Base-by-base conservation (phyloP, 2,888 invertebrate genomes). In the Melanargia galathea region DNA sequence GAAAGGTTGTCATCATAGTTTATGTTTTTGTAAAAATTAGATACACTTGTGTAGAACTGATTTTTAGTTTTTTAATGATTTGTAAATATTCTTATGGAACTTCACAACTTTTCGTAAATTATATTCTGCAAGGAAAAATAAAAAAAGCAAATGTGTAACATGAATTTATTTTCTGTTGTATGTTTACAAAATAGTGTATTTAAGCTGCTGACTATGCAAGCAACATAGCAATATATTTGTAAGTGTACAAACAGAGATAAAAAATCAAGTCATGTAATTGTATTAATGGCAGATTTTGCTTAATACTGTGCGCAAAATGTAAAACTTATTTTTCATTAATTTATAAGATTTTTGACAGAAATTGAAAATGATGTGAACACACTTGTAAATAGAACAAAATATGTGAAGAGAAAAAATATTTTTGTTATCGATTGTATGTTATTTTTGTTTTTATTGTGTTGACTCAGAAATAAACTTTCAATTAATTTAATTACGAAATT, bases 301-400 rank as follows among this genome's bases (percentile, higher is more conserved):
- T 10, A n/a, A 7, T 33, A 26, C 49, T 16, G 10, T 16, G 30
- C 26, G 38, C 38, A 35, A 26, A n/a, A 24, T 33, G 11, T n/a
- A 13, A 51, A 55, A 43, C 20, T 40, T 26, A 13, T 52, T 35
- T 35, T 52, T 20, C 10, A 8, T 52, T 10, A 35, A 33, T 33
- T 18, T 16, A 10, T 33, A 30, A 30, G 30, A 30, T 26, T 55
- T 55, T 43, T 55, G 26, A 26, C 55, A 55, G 52, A 35, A 43
- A 26, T 43, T 10, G 26, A 40, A 43, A 40, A 38, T 54, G 30
- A 63, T 46, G 16, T 33, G 59, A 67, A 58, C n/a, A 59, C 52
- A 45, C 33, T 72, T 88, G 89, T 90, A 87, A 82, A 89, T 88
- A 88, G 13, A n/a, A n/a, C n/a, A n/a, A n/a, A n/a, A n/a, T n/a